These are phyloP conservation scores for Megastigmus dorsalis DNA, from an alignment of 2,888 invertebrate genomes.

Conservation along the genomic window DNA sequence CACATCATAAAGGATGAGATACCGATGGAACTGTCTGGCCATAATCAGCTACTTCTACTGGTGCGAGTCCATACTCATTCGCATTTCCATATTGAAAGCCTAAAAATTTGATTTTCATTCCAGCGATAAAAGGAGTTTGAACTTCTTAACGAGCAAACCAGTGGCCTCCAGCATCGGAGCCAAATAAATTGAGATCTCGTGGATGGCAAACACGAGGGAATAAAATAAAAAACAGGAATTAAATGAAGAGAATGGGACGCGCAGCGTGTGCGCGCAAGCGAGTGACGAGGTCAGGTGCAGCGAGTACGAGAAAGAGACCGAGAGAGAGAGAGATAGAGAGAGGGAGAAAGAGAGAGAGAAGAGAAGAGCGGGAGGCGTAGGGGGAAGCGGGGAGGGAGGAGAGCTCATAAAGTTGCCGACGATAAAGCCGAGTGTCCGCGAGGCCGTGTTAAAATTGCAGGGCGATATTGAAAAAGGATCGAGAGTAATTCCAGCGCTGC, in stretches of 20 bases:
- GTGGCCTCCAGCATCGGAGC: not conserved
- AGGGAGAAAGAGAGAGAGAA: not conserved
- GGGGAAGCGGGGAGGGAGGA: conserved; percentile 11
- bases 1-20: too few species aligned
- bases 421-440: conserved; percentile 42
- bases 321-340: conserved; percentile 9
- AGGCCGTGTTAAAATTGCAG: conserved; percentile 32
- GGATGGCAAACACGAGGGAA: too few species aligned
- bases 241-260: not conserved
- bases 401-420: conserved; percentile 54
- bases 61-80: too few species aligned
- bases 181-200: not conserved
- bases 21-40: too few species aligned
- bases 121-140: too few species aligned
- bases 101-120: too few species aligned
- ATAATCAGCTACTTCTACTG: too few species aligned
- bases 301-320: not conserved
- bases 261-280: not conserved
- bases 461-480: conserved; percentile 48
- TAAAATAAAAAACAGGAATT: not conserved
- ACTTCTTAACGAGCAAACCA: too few species aligned
- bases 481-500: conserved; percentile 19
- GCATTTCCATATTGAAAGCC: too few species aligned
- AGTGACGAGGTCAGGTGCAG: not conserved
- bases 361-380: not conserved